Evolutionary conservation across 2,888 invertebrate genomes (phyloP).

Genomic region (Euplagia quadripunctaria): DNA sequence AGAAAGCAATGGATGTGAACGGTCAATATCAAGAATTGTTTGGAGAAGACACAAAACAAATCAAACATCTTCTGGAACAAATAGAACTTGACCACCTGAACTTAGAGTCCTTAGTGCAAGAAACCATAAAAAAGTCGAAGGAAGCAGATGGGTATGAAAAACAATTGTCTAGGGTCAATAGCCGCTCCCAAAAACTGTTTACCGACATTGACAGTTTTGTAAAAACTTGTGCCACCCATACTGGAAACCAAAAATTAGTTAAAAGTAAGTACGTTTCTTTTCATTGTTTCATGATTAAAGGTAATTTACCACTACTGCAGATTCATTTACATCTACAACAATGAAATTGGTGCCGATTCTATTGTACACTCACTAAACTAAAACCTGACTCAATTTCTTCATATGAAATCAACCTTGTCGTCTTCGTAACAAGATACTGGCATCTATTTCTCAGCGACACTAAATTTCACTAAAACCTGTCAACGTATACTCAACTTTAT

Average conservation of each 20-base stretch:
- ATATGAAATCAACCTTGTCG: too few species aligned
- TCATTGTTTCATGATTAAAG: not conserved
- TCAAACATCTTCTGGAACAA: constrained; percentile 39
- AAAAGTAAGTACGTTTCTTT: not conserved
- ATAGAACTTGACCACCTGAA: constrained; percentile 39
- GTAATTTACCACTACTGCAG: too few species aligned
- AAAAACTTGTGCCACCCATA: constrained; percentile 49
- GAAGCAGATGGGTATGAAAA: constrained; percentile 35
- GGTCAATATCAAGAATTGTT: constrained; percentile 47
- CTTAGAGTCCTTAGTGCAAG: constrained; percentile 47
- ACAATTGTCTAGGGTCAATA: constrained; percentile 29
- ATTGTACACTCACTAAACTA: too few species aligned
- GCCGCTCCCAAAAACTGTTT: constrained; percentile 26
- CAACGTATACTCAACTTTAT: too few species aligned
- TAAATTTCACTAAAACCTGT: too few species aligned
- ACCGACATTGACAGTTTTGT: constrained; percentile 38
- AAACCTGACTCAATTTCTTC: too few species aligned
- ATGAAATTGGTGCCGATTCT: too few species aligned
- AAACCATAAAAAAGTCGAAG: constrained; percentile 34
- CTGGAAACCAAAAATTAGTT: not conserved
- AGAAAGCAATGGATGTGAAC: constrained; percentile 35
- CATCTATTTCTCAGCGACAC: too few species aligned
- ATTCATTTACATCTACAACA: too few species aligned
- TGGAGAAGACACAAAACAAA: constrained; percentile 45
- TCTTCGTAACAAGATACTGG: too few species aligned